Evolutionary conservation across 2,888 invertebrate genomes (phyloP).

Genomic region (Phrixothrix hirtus): DNA sequence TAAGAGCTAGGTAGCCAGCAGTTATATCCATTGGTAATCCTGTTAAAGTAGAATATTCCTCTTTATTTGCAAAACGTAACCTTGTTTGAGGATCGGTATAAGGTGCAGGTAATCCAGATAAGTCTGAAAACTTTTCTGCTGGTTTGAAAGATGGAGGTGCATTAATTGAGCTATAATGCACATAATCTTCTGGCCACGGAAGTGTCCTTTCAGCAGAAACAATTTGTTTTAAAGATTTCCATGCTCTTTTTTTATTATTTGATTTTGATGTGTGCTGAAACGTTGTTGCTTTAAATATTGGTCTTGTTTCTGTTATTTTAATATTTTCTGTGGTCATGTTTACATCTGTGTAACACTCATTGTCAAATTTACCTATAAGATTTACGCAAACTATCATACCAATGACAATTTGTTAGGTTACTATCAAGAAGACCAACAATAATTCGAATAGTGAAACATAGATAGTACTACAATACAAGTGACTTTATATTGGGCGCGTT

Average conservation of each 20-base stretch:
- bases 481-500: too few relatives aligned
- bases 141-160: conserved; percentile 91
- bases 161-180: conserved; percentile 85
- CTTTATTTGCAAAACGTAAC: conserved; percentile 79
- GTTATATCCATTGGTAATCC: conserved; percentile 90
- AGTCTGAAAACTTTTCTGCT: conserved; percentile 91
- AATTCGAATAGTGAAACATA: too few relatives aligned
- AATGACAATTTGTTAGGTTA: too few relatives aligned
- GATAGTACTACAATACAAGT: too few relatives aligned
- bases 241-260: conserved; percentile 75
- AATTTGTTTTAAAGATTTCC: conserved; percentile 90
- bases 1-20: conserved; percentile 82
- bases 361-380: too few relatives aligned
- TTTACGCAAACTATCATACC: too few relatives aligned
- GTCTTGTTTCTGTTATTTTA: conserved; percentile 44
- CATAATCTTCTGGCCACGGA: conserved; percentile 76
- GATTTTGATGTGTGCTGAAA: conserved; percentile 61
- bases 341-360: not conserved
- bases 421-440: too few relatives aligned
- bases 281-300: conserved; percentile 49
- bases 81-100: conserved; percentile 92
- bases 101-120: conserved; percentile 82
- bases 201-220: conserved; percentile 76
- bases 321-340: conserved; percentile 38
- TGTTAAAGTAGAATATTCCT: conserved; percentile 85